These are phyloP conservation scores for Hirtodrosophila confusa DNA, from an alignment of 2,888 invertebrate genomes.

Conservation along the genomic window DNA sequence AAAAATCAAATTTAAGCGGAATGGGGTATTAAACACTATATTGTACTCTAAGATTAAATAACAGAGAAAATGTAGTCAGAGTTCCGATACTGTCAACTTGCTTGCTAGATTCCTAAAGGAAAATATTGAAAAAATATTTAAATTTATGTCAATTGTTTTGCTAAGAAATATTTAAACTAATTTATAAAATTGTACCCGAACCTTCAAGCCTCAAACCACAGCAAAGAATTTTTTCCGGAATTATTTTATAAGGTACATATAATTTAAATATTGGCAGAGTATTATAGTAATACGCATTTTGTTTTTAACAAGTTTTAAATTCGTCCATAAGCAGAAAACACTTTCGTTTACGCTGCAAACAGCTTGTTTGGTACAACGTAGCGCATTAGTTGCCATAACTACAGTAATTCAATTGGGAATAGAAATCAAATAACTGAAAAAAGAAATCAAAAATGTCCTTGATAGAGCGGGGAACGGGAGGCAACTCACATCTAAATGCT, in stretches of 20 bases:
- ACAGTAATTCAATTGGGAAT: slow-evolving; percentile 50
- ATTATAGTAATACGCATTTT: neutral
- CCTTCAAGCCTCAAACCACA: too few relatives aligned
- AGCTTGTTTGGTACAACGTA: slow-evolving; percentile 3
- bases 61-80: too few relatives aligned
- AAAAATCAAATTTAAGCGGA: neutral
- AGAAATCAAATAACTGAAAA: slow-evolving; percentile 58
- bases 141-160: too few relatives aligned
- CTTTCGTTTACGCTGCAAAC: neutral
- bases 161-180: too few relatives aligned
- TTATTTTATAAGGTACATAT: too few relatives aligned
- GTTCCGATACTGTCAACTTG: too few relatives aligned
- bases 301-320: neutral
- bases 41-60: neutral
- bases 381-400: slow-evolving; percentile 44
- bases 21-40: neutral
- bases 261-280: too few relatives aligned
- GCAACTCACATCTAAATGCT: slow-evolving; percentile 39
- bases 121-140: too few relatives aligned
- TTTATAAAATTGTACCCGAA: too few relatives aligned
- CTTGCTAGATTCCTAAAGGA: too few relatives aligned
- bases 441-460: slow-evolving; percentile 48
- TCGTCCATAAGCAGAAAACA: neutral
- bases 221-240: too few relatives aligned
- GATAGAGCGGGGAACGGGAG: slow-evolving; percentile 3